Base-by-base conservation (phyloP, 2,888 invertebrate genomes). In the Nasonia oneida region DNA sequence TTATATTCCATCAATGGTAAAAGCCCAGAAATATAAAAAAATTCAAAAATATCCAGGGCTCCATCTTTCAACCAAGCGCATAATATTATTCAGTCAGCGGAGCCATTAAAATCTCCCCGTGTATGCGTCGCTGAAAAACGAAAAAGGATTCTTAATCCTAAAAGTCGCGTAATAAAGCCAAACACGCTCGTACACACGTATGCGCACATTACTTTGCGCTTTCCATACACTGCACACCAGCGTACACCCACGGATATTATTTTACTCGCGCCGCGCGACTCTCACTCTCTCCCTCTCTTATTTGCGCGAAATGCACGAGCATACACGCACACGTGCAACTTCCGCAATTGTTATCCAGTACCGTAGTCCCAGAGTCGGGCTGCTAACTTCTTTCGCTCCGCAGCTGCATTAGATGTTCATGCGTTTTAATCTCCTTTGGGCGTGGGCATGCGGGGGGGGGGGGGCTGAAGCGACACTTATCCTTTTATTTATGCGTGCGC, bases 131-230 rank as follows among this genome's bases (percentile, higher is more conserved):
- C 12, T n/a, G 47, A 57, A 73, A 79, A 81, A 37, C 50, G 81
- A 71, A 39, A 57, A 73, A 73, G 75, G n/a, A 83, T 57, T 53
- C 10, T 71, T 33, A 67, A 82, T 75, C 75, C 53, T 77, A 53
- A 83, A 76, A 76, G 76, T 70, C 53, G 15, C 76, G 82, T 29
- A 83, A 77, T 76, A 76, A 83, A 83, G 29, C 53, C 81, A 61
- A 67, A 37, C 82, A 23, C 3, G 18, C 47, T 29, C 47, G 64
- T n/a, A n/a, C 39, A n/a, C n/a, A 2, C 18, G 3, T 39, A 29
- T 29, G 2, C 15, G 71, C 67, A 18, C 15, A 74, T 82, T 82
- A 82, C 76, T 82, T 76, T 53, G 61, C 83, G 71, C 57, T 83
- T 71, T 77, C 70, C 57, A 39, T 70, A 42, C 18, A 53, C 5